A percentile compares a stretch with the other conserved stretches of the same genome.
Conservation (phyloP, 2,113 vertebrate species). For the Erinaceus europaeus region DNA sequence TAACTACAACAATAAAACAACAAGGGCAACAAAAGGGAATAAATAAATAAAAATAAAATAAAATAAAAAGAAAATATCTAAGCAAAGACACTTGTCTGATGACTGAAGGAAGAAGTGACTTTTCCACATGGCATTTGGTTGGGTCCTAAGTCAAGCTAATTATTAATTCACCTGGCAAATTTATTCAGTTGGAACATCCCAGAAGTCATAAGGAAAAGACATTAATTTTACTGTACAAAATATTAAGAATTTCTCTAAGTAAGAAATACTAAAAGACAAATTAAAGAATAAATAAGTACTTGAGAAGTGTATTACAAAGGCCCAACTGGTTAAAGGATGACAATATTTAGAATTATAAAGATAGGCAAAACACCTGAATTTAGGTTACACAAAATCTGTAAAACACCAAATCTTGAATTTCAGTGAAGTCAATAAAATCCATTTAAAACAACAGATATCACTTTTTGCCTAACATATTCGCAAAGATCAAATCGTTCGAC, state of each 20-base stretch:
- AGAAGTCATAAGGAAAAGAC: constrained; percentile 3
- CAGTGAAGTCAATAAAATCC: not conserved
- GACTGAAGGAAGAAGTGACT: constrained; percentile 22
- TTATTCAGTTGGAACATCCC: constrained; percentile 13
- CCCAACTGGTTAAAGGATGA: not conserved
- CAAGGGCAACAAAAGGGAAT: too few species aligned
- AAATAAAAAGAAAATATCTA: constrained; percentile 40
- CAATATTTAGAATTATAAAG: constrained; percentile 17
- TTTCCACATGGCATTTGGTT: constrained; percentile 16
- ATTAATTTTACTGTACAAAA: constrained; percentile 1
- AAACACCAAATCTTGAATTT: constrained; percentile 8
- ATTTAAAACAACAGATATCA: not conserved
- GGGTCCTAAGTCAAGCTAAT: constrained; percentile 32
- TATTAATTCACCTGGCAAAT: constrained; percentile 16
- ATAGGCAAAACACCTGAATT: not conserved
- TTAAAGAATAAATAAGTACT: not conserved
- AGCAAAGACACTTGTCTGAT: not conserved
- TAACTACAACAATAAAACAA: too few species aligned
- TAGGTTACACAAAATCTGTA: not conserved
- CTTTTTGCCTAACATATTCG: not conserved
- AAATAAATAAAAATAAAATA: too few species aligned
- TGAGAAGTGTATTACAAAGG: not conserved
- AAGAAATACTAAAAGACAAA: not conserved
- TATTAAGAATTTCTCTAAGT: not conserved
- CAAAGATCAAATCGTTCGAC: not conserved